Percentiles rank a stretch among this genome's conserved stretches.
Conservation (phyloP, 1,140 invertebrate species). For the Phenacoccus solenopsis region DNA sequence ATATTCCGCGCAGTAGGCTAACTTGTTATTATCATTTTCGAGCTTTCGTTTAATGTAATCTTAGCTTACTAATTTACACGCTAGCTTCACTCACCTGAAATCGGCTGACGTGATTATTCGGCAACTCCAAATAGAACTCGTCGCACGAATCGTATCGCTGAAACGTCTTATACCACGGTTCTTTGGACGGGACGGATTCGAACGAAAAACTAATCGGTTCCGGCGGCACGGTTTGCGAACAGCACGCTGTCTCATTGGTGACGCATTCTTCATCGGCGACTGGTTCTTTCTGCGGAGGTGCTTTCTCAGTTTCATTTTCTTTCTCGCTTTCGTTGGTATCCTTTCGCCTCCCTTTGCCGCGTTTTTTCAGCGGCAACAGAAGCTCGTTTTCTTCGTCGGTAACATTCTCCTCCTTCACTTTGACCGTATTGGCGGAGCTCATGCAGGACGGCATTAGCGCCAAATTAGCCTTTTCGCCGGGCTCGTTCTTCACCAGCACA, state of each 20-base stretch:
- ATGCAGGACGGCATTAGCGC: background rate
- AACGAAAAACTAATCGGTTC: slow-evolving; percentile 41
- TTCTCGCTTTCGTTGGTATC: slow-evolving; percentile 10
- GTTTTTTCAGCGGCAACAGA: slow-evolving; percentile 8
- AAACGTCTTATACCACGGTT: slow-evolving; percentile 66
- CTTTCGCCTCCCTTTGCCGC: background rate
- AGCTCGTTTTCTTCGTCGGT: background rate
- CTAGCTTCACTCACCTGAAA: too few species aligned
- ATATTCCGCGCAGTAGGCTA: too few species aligned
- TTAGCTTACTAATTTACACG: too few species aligned
- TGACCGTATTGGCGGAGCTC: background rate
- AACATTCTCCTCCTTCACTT: slow-evolving; percentile 19
- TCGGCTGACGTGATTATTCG: background rate
- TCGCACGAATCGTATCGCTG: slow-evolving; percentile 55
- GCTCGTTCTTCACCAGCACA: background rate
- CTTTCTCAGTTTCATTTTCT: slow-evolving; percentile 32
- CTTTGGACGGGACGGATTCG: slow-evolving; percentile 52
- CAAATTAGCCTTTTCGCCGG: background rate
- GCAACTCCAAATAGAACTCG: slow-evolving; percentile 30
- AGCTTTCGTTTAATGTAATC: too few species aligned
- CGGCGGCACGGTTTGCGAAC: background rate
- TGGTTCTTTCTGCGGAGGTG: slow-evolving; percentile 35
- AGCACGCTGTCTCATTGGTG: slow-evolving; percentile 43
- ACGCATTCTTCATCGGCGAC: slow-evolving; percentile 23
- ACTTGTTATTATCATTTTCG: too few species aligned